Conservation (phyloP, 2,888 invertebrate genomes). For the Drosophila nr. perissopoda region DNA sequence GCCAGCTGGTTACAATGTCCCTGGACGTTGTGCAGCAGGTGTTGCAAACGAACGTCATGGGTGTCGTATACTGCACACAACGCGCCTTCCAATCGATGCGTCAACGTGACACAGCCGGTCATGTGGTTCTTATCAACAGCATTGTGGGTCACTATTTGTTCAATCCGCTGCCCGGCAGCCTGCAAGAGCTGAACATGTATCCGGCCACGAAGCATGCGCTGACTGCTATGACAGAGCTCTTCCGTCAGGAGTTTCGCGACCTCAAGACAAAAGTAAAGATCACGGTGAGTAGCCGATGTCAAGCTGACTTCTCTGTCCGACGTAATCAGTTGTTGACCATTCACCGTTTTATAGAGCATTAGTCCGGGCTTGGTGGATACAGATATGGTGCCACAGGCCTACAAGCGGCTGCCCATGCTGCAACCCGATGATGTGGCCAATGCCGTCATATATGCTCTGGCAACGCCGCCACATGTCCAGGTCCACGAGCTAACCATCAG, state of each 20-base stretch:
- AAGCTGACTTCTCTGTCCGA: too few species aligned
- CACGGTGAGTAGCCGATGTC: constrained; percentile 67
- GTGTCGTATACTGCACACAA: constrained; percentile 84
- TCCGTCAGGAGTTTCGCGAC: constrained; percentile 82
- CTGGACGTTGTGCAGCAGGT: constrained; percentile 70
- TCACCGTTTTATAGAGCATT: constrained; percentile 76
- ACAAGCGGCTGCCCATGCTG: constrained; percentile 61
- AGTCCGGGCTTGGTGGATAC: constrained; percentile 86
- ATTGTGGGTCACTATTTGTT: constrained; percentile 77
- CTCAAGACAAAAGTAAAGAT: constrained; percentile 73
- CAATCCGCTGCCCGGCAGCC: constrained; percentile 71
- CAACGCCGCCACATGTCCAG: constrained; percentile 77
- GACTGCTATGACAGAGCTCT: constrained; percentile 79
- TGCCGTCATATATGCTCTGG: constrained; percentile 71
- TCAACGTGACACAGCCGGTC: constrained; percentile 81
- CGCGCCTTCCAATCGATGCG: constrained; percentile 85
- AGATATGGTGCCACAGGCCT: constrained; percentile 79
- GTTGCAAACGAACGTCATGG: constrained; percentile 85
- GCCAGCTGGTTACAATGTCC: constrained; percentile 64
- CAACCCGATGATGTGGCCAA: constrained; percentile 74
- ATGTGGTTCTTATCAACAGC: constrained; percentile 85
- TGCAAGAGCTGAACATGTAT: constrained; percentile 79
- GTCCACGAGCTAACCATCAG: constrained; percentile 79
- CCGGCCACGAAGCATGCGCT: constrained; percentile 80
- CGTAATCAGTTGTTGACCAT: background rate